Conservation (phyloP, 2,888 invertebrate species). For the Drosophila greeni region DNA sequence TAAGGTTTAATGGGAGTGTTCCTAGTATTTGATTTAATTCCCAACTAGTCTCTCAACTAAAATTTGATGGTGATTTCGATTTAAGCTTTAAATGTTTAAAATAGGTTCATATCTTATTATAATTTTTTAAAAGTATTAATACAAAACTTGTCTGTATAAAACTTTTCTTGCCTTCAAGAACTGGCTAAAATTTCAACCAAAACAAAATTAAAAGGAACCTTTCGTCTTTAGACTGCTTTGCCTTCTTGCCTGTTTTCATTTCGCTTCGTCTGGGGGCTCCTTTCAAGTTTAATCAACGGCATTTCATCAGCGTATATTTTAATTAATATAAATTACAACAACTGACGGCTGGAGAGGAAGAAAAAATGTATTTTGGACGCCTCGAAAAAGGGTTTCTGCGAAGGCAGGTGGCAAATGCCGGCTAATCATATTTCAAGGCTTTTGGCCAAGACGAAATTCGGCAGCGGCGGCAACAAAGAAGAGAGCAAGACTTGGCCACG, state of each 20-base stretch:
- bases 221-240: slow-evolving; percentile 6
- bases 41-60: neutral
- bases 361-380: slow-evolving; percentile 38
- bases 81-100: neutral
- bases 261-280: slow-evolving; percentile 26
- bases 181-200: neutral
- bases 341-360: slow-evolving; percentile 34
- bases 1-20: neutral
- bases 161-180: neutral
- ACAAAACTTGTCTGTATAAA: too few species aligned
- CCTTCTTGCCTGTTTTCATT: slow-evolving; percentile 11
- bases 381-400: slow-evolving; percentile 55
- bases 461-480: neutral
- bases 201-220: neutral
- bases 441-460: slow-evolving; percentile 22
- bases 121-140: too few species aligned
- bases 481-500: slow-evolving; percentile 38
- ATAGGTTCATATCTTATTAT: too few species aligned
- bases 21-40: neutral
- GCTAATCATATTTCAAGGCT: slow-evolving; percentile 67
- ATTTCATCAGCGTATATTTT: slow-evolving; percentile 72
- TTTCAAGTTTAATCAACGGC: slow-evolving; percentile 68
- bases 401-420: slow-evolving; percentile 59
- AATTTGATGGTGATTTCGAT: neutral
- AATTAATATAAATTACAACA: slow-evolving; percentile 71